Evolutionary conservation across 2,797 vertebrate species (phyloP), one percentile per base, ranked within the genome.

Genomic region (Acanthopagrus latus): DNA sequence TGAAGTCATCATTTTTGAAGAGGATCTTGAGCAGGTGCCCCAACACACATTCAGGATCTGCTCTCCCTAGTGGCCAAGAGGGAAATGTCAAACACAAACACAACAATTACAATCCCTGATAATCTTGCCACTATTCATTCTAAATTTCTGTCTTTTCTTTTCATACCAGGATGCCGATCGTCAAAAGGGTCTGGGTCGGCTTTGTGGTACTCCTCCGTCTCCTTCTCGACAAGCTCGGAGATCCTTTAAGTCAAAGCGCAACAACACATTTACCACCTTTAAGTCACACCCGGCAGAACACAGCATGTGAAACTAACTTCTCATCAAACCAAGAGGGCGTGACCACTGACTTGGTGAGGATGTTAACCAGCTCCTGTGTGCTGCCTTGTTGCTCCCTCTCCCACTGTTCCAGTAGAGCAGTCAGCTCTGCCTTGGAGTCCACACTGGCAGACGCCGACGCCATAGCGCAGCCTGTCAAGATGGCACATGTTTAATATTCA

Each of bases 1-100:
- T 99, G 89, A 99, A 99, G 90, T 99, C 98, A 84, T 99, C 98
- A n/a, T 99, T 99, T 95, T 99, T 99, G 92, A 99, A 99, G 56
- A 99, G 95, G 90, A 99, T 99, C 93, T 99, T 98, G 86, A 99
- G 95, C 48, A 99, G 93, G 86, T 99, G 98, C 64, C 98, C 98
- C 78, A 99, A 94, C 95, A 98, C 96, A 67, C 98, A 99, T 83
- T 98, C 98, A 2, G 98, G 98, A 93, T 99, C 98, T 41, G 98
- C 98, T 84, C 98, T 97, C 90, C 98, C 98, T 99, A 87, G 33
- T 73, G 88, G 83, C 54, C 46, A 82, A 88, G 56, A 85, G 47
- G 79, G 44, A 90, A 76, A 91, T 70, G 64, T 87, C 60, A 89
- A 83, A 83, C 79, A 84, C 33, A 78, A 6, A 3, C 44, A 68